Evolutionary conservation across 2,888 invertebrate species (phyloP).

Genomic region (Ochlodes sylvanus): DNA sequence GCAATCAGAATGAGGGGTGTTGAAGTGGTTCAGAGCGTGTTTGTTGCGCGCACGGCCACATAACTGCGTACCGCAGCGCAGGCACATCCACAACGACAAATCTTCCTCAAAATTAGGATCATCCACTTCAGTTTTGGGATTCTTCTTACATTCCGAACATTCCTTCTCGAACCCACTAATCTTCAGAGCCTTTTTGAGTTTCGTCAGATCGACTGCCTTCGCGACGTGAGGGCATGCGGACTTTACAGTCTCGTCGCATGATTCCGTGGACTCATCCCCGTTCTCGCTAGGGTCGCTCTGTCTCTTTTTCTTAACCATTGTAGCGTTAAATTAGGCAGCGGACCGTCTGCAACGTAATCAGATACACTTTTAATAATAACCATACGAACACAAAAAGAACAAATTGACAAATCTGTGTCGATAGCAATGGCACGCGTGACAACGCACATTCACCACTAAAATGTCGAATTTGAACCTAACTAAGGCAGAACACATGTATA

Average conservation of each 20-base stretch:
- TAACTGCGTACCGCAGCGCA: constrained; percentile 91
- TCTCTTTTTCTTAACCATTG: constrained; percentile 91
- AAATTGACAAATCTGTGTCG: constrained; percentile 83
- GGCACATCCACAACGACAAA: constrained; percentile 89
- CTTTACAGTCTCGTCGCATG: constrained; percentile 88
- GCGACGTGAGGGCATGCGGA: constrained; percentile 88
- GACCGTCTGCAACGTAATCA: constrained; percentile 79
- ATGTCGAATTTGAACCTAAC: constrained; percentile 46
- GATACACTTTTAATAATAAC: constrained; percentile 83
- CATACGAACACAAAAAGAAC: constrained; percentile 79
- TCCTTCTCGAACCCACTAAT: constrained; percentile 79
- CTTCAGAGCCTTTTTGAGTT: constrained; percentile 85
- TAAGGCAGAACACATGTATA: constrained; percentile 47
- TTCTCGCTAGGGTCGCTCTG: constrained; percentile 88
- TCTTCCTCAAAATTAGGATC: constrained; percentile 81
- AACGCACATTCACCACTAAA: constrained; percentile 75
- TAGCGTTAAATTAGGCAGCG: constrained; percentile 63
- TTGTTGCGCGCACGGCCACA: constrained; percentile 89
- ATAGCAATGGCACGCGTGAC: constrained; percentile 84
- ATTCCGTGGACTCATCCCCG: constrained; percentile 88
- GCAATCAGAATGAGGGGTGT: constrained; percentile 90
- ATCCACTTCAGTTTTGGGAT: constrained; percentile 65
- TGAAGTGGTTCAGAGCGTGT: constrained; percentile 91
- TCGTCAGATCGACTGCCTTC: constrained; percentile 87
- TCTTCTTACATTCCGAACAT: constrained; percentile 86